Evolutionary conservation across 2,113 vertebrate genomes (phyloP).

Genomic region (Accipiter virgatus): DNA sequence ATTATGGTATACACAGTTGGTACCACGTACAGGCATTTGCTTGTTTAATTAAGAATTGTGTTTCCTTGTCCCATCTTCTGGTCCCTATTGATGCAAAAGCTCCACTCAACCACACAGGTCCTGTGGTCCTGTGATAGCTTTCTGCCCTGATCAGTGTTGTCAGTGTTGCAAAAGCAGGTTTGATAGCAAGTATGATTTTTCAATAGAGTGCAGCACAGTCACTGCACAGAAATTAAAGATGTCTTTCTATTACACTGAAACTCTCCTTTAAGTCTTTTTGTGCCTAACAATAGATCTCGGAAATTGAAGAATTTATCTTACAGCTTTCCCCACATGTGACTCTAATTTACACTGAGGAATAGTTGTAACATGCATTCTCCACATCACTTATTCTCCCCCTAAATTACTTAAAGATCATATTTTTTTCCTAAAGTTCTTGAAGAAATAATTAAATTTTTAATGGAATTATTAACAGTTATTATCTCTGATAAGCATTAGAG

Average conservation of each 20-base stretch:
- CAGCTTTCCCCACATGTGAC: neutral
- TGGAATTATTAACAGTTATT: neutral
- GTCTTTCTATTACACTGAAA: neutral
- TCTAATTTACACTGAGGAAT: neutral
- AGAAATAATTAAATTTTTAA: neutral
- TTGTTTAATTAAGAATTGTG: neutral
- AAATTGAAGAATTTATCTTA: neutral
- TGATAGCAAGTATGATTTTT: neutral
- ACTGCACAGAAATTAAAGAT: neutral
- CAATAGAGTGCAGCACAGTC: neutral
- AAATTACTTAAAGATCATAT: neutral
- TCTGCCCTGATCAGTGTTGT: neutral
- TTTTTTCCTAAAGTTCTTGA: neutral
- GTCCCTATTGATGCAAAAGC: neutral
- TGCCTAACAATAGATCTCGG: neutral
- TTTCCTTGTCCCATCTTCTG: neutral
- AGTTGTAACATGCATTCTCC: neutral
- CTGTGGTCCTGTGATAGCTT: neutral
- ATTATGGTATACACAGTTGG: neutral
- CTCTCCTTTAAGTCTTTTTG: neutral
- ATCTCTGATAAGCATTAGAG: neutral
- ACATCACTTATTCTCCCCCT: neutral
- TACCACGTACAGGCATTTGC: neutral
- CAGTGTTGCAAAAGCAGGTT: neutral
- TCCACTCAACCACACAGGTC: neutral